These are phyloP conservation scores for Pluvianellus socialis DNA, from an alignment of 2,113 vertebrate species.

Conservation along the genomic window DNA sequence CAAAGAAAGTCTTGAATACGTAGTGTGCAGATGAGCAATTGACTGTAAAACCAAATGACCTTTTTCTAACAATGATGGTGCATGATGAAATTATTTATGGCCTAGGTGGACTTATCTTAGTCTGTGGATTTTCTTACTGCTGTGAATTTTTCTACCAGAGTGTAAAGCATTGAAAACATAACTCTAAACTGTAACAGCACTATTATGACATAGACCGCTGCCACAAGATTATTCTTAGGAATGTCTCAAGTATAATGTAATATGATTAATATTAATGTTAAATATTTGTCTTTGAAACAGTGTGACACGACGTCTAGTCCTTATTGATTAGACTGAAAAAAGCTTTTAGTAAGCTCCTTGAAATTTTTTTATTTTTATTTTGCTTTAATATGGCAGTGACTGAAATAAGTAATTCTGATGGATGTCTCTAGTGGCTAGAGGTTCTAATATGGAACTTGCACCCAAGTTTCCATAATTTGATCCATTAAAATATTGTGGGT, in stretches of 20 bases:
- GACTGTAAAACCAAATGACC: neutral
- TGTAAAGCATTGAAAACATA: neutral
- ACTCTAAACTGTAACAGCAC: neutral
- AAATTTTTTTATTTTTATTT: neutral
- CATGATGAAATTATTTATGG: neutral
- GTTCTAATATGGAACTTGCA: neutral
- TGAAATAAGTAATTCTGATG: neutral
- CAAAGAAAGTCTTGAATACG: neutral
- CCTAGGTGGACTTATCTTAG: neutral
- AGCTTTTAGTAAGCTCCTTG: neutral
- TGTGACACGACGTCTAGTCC: neutral
- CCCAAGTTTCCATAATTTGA: neutral
- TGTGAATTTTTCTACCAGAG: neutral
- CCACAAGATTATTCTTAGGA: neutral
- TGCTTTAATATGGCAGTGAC: neutral
- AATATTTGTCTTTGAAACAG: neutral
- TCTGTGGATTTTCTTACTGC: neutral
- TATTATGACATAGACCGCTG: neutral
- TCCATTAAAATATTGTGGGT: neutral
- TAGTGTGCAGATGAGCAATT: neutral
- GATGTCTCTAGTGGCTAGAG: neutral
- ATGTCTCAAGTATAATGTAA: neutral
- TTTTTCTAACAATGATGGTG: neutral
- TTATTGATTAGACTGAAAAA: neutral
- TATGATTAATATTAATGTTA: neutral